These are phyloP conservation scores for Perizoma affinitatum DNA, from an alignment of 2,888 invertebrate species.

Conservation along the genomic window DNA sequence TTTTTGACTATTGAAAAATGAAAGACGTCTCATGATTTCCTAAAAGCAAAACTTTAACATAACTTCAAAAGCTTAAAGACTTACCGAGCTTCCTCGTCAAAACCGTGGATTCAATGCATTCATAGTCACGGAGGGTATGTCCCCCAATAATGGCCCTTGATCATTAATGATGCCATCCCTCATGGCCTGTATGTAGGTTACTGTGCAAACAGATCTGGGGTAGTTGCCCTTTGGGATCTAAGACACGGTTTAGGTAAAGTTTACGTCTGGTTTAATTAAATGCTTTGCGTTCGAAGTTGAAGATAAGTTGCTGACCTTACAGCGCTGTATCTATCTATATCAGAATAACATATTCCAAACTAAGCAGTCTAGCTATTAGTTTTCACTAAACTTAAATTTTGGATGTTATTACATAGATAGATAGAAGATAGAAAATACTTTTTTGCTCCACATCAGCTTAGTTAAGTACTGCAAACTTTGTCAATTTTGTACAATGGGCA, in stretches of 20 bases:
- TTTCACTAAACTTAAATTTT: too few relatives aligned
- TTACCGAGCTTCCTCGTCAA: slow-evolving; percentile 45
- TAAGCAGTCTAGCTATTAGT: too few relatives aligned
- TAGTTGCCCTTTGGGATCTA: slow-evolving; percentile 61
- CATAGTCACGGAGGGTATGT: slow-evolving; percentile 77
- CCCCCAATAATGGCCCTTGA: slow-evolving; percentile 73
- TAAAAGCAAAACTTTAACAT: slow-evolving; percentile 31
- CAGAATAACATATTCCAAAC: neutral
- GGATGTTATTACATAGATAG: too few relatives aligned
- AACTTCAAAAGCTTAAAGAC: slow-evolving; percentile 50
- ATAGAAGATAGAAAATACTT: too few relatives aligned
- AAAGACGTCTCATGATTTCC: neutral
- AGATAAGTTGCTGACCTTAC: slow-evolving; percentile 23
- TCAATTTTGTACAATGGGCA: too few relatives aligned
- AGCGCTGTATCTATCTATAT: neutral
- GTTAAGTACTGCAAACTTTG: too few relatives aligned
- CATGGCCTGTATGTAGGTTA: slow-evolving; percentile 80
- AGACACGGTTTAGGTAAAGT: slow-evolving; percentile 52
- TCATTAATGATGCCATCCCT: slow-evolving; percentile 82
- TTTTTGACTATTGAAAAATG: too few relatives aligned
- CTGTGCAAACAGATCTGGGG: slow-evolving; percentile 79
- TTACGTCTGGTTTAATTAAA: slow-evolving; percentile 58
- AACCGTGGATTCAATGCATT: slow-evolving; percentile 70
- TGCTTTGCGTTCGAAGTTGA: slow-evolving; percentile 29
- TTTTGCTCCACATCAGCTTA: too few relatives aligned